A percentile compares a stretch with the other conserved stretches of the same genome.
Conservation (phyloP, 1,140 invertebrate genomes). For the Acromyrmex echinatior region DNA sequence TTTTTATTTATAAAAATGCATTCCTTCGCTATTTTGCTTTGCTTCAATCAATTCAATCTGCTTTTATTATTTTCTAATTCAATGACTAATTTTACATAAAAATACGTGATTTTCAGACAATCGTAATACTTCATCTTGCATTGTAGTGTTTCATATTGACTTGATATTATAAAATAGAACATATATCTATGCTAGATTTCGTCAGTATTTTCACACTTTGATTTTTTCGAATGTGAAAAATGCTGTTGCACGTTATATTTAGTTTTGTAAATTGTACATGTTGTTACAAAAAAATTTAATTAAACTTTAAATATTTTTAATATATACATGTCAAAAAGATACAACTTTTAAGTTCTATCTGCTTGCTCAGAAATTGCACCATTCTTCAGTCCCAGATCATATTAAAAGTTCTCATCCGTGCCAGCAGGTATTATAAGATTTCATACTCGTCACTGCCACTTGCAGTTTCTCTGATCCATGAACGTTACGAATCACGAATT, state of each 20-base stretch:
- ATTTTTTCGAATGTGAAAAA: too few species aligned
- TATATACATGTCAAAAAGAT: conserved; percentile 3
- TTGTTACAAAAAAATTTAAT: neutral
- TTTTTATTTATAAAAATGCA: too few species aligned
- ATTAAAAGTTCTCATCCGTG: conserved; percentile 57
- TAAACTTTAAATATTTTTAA: conserved; percentile 11
- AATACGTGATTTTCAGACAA: too few species aligned
- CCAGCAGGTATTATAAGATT: conserved; percentile 10
- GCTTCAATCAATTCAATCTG: too few species aligned
- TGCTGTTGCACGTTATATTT: neutral
- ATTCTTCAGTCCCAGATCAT: conserved; percentile 33
- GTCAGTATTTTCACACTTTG: too few species aligned
- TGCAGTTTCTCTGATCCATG: conserved; percentile 39
- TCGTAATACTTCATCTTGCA: too few species aligned
- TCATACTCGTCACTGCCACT: conserved; percentile 55
- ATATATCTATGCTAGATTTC: too few species aligned
- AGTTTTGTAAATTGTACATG: neutral
- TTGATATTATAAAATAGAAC: too few species aligned
- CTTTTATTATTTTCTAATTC: too few species aligned
- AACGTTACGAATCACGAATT: conserved; percentile 62
- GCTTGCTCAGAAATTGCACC: conserved; percentile 1
- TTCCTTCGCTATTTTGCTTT: too few species aligned
- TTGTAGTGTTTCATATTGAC: too few species aligned
- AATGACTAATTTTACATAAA: too few species aligned
- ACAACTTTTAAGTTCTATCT: neutral